Percentiles rank a stretch among this genome's conserved stretches.
phyloP scores from a whole-genome alignment of 2,888 invertebrate genomes.

The Coleophora deauratella region DNA sequence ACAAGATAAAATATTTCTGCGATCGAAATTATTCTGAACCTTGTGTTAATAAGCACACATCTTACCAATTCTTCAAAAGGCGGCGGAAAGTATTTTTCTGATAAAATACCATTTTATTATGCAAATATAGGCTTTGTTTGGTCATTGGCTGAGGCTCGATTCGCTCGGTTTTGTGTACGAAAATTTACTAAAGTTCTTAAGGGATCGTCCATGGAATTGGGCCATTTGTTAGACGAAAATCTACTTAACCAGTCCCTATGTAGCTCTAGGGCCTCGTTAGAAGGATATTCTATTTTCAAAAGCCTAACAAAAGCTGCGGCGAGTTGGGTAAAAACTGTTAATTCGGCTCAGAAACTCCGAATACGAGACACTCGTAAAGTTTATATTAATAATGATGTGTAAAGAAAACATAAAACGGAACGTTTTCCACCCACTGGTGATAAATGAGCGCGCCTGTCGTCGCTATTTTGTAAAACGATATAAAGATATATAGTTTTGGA shows the following conservation, averaged over 20 bases:
- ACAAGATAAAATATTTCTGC: no score
- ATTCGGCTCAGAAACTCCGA: not conserved
- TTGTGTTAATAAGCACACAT: no score
- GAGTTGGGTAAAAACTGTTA: no score
- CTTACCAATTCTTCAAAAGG: no score
- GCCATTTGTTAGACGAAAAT: constrained; percentile 37
- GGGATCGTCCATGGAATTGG: constrained; percentile 30
- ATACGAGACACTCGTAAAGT: not conserved
- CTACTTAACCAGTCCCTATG: constrained; percentile 20
- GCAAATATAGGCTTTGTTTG: constrained; percentile 5
- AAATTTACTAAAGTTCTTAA: constrained; percentile 22
- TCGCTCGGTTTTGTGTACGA: constrained; percentile 18
- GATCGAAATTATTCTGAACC: no score
- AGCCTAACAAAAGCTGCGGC: constrained; percentile 2
- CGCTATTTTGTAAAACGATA: constrained; percentile 30
- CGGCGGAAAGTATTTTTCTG: no score
- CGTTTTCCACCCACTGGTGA: constrained; percentile 17
- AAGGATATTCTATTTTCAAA: constrained; percentile 21
- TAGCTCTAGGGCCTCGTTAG: constrained; percentile 11
- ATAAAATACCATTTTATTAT: not conserved
- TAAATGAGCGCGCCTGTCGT: constrained; percentile 29
- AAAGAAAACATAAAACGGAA: not conserved
- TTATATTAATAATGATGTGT: not conserved
- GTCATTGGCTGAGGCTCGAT: constrained; percentile 14
- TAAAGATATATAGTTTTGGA: constrained; percentile 41